Evolutionary conservation across 1,140 invertebrate species (phyloP).

Genomic region (Dreissena polymorpha): DNA sequence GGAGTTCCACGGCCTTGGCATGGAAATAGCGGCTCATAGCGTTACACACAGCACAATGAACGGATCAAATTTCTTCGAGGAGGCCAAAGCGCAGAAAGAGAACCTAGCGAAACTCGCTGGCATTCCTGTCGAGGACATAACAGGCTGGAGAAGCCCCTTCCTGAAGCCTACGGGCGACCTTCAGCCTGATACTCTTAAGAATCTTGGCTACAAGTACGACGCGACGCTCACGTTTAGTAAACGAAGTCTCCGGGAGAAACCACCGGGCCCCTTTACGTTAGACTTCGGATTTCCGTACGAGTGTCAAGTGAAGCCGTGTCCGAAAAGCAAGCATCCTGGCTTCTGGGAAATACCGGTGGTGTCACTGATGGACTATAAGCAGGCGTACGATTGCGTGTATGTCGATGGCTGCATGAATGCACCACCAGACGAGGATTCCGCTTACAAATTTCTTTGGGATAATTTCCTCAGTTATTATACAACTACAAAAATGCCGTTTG

Average conservation of each 20-base stretch:
- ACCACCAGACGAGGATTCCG: conserved; percentile 61
- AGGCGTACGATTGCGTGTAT: conserved; percentile 68
- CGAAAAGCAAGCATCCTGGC: conserved; percentile 58
- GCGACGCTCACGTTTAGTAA: conserved; percentile 66
- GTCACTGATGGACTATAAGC: conserved; percentile 65
- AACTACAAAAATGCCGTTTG: conserved; percentile 66
- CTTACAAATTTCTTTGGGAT: conserved; percentile 68
- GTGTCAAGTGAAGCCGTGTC: conserved; percentile 67
- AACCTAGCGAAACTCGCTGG: conserved; percentile 62
- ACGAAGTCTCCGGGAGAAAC: conserved; percentile 56
- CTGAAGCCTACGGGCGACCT: conserved; percentile 64
- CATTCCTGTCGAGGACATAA: conserved; percentile 61
- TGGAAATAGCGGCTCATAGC: conserved; percentile 93
- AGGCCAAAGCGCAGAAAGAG: conserved; percentile 62
- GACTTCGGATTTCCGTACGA: conserved; percentile 67
- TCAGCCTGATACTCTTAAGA: conserved; percentile 62
- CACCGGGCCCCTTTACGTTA: conserved; percentile 66
- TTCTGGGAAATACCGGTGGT: conserved; percentile 73
- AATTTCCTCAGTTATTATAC: conserved; percentile 72
- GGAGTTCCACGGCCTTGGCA: conserved; percentile 89
- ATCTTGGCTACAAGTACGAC: conserved; percentile 66
- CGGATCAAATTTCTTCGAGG: conserved; percentile 57
- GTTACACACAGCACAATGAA: conserved; percentile 82
- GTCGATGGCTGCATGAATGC: conserved; percentile 70
- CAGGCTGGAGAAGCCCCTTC: conserved; percentile 70